Percentiles rank a stretch among this genome's conserved stretches.
These are phyloP conservation scores for Sander vitreus DNA, from an alignment of 2,113 vertebrate species.

Conservation along the genomic window DNA sequence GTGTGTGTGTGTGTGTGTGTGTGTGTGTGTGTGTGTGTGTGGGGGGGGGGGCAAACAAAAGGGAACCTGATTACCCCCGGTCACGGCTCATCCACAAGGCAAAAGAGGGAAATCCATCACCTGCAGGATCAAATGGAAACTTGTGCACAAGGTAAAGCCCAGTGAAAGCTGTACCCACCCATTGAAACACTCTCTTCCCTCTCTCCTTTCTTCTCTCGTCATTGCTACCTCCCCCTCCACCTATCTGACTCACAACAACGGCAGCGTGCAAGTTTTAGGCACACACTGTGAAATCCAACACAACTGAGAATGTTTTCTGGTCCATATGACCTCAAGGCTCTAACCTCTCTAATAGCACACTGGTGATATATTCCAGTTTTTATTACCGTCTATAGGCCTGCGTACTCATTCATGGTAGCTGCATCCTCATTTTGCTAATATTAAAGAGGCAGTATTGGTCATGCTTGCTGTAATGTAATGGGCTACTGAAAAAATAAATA, in stretches of 20 bases:
- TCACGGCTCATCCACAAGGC: slow-evolving; percentile 81
- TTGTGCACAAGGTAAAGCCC: slow-evolving; percentile 71
- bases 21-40: background rate
- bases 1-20: background rate
- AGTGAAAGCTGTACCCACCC: slow-evolving; percentile 75
- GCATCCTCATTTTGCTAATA: slow-evolving; percentile 60
- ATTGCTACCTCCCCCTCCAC: slow-evolving; percentile 34
- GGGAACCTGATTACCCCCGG: slow-evolving; percentile 75
- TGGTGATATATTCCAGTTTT: slow-evolving; percentile 77
- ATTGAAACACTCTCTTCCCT: slow-evolving; percentile 58
- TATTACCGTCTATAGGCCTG: slow-evolving; percentile 63
- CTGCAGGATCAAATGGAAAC: slow-evolving; percentile 79
- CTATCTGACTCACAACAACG: slow-evolving; percentile 69
- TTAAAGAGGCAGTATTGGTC: slow-evolving; percentile 49
- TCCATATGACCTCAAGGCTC: slow-evolving; percentile 76
- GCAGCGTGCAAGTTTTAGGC: slow-evolving; percentile 78
- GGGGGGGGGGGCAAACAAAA: slow-evolving; percentile 72
- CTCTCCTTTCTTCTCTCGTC: slow-evolving; percentile 55
- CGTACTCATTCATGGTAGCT: slow-evolving; percentile 52
- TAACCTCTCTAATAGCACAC: slow-evolving; percentile 62
- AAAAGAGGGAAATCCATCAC: slow-evolving; percentile 78
- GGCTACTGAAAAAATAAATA: slow-evolving; percentile 21
- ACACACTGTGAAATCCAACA: slow-evolving; percentile 81
- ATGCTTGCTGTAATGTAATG: slow-evolving; percentile 49
- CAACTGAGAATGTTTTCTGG: slow-evolving; percentile 72